These are phyloP conservation scores for Lithophane semibrunnea DNA, from an alignment of 2,888 invertebrate species.

Conservation along the genomic window DNA sequence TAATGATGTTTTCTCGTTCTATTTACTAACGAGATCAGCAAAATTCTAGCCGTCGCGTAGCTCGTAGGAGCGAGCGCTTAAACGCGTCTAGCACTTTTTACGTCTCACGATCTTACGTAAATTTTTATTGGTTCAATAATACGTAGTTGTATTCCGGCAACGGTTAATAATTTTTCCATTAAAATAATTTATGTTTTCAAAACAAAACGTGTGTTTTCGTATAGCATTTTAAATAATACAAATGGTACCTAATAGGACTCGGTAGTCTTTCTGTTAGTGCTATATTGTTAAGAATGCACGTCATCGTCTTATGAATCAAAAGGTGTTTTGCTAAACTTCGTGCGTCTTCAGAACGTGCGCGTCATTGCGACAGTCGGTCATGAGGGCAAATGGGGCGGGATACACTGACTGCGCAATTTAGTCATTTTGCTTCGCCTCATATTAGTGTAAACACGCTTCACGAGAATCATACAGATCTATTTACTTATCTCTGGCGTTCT, in stretches of 20 bases:
- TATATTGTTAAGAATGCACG: slow-evolving; percentile 38
- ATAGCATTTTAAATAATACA: slow-evolving; percentile 34
- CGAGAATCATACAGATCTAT: slow-evolving; percentile 65
- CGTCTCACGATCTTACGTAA: slow-evolving; percentile 10
- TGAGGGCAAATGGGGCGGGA: slow-evolving; percentile 38
- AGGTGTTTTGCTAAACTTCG: slow-evolving; percentile 34
- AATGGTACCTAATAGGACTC: slow-evolving; percentile 25
- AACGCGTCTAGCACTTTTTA: slow-evolving; percentile 21
- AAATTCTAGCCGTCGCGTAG: slow-evolving; percentile 37
- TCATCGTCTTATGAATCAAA: slow-evolving; percentile 41
- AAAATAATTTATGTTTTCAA: slow-evolving; percentile 44
- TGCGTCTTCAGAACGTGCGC: slow-evolving; percentile 43
- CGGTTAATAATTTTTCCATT: slow-evolving; percentile 16
- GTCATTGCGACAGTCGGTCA: slow-evolving; percentile 54
- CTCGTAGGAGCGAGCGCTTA: slow-evolving; percentile 8
- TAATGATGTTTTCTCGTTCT: slow-evolving; percentile 54
- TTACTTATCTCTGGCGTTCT: slow-evolving; percentile 74
- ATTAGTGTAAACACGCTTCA: slow-evolving; percentile 51
- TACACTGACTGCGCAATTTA: slow-evolving; percentile 43
- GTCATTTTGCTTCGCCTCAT: slow-evolving; percentile 33
- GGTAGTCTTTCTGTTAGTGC: slow-evolving; percentile 23
- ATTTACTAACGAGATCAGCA: slow-evolving; percentile 51
- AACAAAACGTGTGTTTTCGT: slow-evolving; percentile 27
- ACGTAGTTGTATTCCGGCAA: slow-evolving; percentile 19
- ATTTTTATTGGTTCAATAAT: slow-evolving; percentile 14